Evolutionary conservation across 64 coral and sea anemone genomes (phyloP), one percentile per base, ranked within the genome.

Genomic region (Cladopsammia gracilis): DNA sequence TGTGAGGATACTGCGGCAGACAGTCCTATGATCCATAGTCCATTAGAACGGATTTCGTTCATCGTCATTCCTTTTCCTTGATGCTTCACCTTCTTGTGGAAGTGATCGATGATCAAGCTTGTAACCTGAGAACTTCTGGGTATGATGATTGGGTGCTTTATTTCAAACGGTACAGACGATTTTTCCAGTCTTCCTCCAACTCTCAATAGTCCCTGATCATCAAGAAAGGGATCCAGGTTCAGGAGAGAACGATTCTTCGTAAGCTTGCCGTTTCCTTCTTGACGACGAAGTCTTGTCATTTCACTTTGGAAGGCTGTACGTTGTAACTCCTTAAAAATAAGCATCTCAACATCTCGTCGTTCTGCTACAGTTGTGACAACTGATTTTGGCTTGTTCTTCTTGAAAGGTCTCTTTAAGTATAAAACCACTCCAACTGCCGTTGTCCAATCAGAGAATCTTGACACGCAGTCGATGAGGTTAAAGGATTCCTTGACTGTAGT

Each of bases 131-230:
- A 72, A 54, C 56, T 58, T 56, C 71, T 88, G 5, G 86, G 86
- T 61, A 88, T 25, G 49, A 88, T 56, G 11, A 88, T 73, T 25
- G 86, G 69, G 56, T 75, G 86, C 52, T 88, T 88, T 5, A 58
- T 45, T 48, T 68, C 51, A 60, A 71, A 57, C 6, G 45, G 45
- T 9, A 68, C n/a, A 46, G 56, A n/a, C 11, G 70, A 65, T 4
- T 88, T 73, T n/a, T 70, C 56, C 51, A 88, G 70, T 54, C 86
- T 44, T 45, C 86, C 86, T 25, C 86, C 86, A 88, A 88, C 56
- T 88, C 86, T 75, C 23, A 88, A 4, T 19, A 88, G 18, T 44
- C 86, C 86, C 16, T 88, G 64, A 11, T 75, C 86, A 76, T 88
- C 48, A n/a, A n/a, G n/a, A n/a, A n/a, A n/a, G n/a, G n/a, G n/a